phyloP scores from a whole-genome alignment of 2,888 invertebrate species.

The Strigamia transsilvanica region DNA sequence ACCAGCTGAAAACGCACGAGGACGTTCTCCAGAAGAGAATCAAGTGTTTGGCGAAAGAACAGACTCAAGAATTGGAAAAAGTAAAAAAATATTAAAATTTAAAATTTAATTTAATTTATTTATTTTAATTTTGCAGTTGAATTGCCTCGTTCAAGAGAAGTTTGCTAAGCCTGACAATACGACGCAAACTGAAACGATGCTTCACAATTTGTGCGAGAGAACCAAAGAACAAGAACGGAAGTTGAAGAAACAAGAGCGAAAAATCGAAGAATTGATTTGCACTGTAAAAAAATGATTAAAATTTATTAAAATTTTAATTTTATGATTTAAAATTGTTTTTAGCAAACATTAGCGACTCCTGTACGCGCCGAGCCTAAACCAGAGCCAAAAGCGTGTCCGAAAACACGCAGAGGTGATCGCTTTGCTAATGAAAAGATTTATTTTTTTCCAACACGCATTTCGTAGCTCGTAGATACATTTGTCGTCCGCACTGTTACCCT shows the following conservation, averaged over 20 bases:
- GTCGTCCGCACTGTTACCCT: constrained; percentile 15
- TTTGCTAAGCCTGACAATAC: background rate
- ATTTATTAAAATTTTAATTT: background rate
- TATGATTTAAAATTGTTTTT: background rate
- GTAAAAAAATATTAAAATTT: constrained; percentile 5
- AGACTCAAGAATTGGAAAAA: constrained; percentile 51
- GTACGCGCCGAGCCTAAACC: background rate
- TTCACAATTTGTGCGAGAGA: constrained; percentile 32
- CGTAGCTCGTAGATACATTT: constrained; percentile 43
- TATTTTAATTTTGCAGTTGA: background rate
- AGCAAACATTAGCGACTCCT: background rate
- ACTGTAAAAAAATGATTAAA: background rate
- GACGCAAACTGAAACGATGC: background rate
- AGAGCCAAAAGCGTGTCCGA: background rate
- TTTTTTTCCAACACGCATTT: background rate
- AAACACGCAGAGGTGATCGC: background rate
- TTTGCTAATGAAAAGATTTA: background rate
- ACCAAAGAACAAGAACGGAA: constrained; percentile 25
- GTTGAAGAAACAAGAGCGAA: background rate
- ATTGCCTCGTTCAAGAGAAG: constrained; percentile 27
- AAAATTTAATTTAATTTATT: background rate
- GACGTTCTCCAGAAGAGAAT: constrained; percentile 7
- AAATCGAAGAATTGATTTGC: background rate
- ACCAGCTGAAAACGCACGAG: constrained; percentile 40
- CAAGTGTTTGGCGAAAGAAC: constrained; percentile 15